Evolutionary conservation across 2,888 invertebrate genomes (phyloP), one percentile per base, ranked within the genome.

Genomic region (Caenorhabditis sulstoni): DNA sequence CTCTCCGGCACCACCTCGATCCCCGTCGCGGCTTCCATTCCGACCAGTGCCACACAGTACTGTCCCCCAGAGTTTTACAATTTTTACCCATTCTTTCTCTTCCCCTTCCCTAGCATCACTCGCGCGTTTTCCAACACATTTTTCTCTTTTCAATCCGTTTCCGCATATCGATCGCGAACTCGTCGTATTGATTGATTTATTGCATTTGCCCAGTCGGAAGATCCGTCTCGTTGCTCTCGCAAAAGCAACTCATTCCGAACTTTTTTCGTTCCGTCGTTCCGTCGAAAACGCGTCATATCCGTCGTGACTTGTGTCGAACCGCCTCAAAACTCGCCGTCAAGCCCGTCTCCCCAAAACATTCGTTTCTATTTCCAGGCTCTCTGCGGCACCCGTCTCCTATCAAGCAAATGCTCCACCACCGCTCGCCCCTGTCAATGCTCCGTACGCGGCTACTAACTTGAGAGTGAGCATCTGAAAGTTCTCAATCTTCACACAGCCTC

Each of bases 301-400:
- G 49, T 50, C 62, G 49, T 47, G 49, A 16, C 61, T 52, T 52
- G 20, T 18, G 20, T 47, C 47, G 12, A 52, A 52, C 18, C 11
- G 5, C 35, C 35, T 57, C 39, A 14, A 22, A 12, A 52, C n/a
- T 23, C 9, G 18, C 12, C 39, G 23, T 11, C 7, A n/a, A 12
- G 2, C 20, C 7, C n/a, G 4, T 16, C 37, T 49, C 18, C 39
- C 45, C 16, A 1, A 35, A 37, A 9, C 18, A 8, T 16, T 35
- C 37, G 1, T n/a, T 14, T 18, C 0, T 39, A 20, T 16, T 81
- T 85, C 50, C 79, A 85, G 85, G 58, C 67, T 85, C 9, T 80
- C 85, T 12, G 81, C 78, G 1, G 81, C 77, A 4, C 83, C 85
- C 22, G 79, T 85, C 37, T 78, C 83, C 14, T 85, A 85, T 47